Percentiles rank a stretch among this genome's conserved stretches.
These are phyloP conservation scores for Promerops cafer DNA, from an alignment of 2,113 vertebrate genomes.

Conservation along the genomic window DNA sequence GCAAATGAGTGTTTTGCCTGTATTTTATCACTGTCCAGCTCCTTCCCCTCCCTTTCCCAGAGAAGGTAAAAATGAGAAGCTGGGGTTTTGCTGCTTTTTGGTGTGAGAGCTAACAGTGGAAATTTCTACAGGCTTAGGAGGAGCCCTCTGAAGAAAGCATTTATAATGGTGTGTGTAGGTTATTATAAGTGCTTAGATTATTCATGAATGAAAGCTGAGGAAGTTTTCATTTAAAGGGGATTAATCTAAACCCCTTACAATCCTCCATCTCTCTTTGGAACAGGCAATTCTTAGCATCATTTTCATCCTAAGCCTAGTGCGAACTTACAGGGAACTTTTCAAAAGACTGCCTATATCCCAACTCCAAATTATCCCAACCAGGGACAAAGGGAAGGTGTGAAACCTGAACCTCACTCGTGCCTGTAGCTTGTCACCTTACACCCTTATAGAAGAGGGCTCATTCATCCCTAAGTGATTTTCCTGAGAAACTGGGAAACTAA, in stretches of 20 bases:
- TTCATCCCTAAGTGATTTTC: background rate
- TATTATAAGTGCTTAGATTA: background rate
- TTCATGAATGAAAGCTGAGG: constrained; percentile 39
- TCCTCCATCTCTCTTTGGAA: background rate
- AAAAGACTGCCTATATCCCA: background rate
- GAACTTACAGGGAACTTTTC: background rate
- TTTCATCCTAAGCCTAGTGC: background rate
- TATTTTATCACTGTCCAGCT: constrained; percentile 35
- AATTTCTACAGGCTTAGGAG: constrained; percentile 21
- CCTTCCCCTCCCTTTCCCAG: constrained; percentile 31
- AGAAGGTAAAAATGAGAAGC: background rate
- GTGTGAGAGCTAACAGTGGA: background rate
- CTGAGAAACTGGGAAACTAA: background rate
- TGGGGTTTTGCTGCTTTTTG: background rate
- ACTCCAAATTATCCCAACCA: background rate
- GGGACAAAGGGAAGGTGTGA: background rate
- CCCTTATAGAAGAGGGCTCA: background rate
- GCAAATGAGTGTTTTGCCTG: background rate
- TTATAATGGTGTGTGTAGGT: constrained; percentile 3
- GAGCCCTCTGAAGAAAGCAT: background rate
- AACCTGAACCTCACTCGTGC: background rate
- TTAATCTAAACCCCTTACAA: constrained; percentile 50
- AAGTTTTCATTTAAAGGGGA: constrained; percentile 62
- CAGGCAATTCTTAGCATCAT: constrained; percentile 1
- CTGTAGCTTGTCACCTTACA: background rate